Base-by-base conservation (phyloP, 2,797 vertebrate species). In the Distichodus sexfasciatus region DNA sequence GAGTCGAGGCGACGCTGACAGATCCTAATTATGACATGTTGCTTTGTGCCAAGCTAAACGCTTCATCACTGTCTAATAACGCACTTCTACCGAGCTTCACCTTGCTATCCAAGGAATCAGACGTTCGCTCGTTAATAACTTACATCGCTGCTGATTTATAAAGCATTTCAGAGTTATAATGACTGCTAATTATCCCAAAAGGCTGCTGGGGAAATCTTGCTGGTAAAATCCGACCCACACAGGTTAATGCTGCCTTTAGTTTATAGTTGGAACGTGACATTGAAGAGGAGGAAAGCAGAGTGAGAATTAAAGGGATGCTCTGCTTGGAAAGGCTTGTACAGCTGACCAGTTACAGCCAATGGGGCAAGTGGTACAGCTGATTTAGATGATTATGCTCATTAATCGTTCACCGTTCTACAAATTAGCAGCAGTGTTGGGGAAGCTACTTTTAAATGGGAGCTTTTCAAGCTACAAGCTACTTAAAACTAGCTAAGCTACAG, bases 51-150 rank as follows among this genome's bases (percentile, higher is more conserved):
- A 58, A 19, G 38, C 46, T 76, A 65, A 69, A 41, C 54, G 60
- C 69, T 69, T 76, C 66, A 69, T 72, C 46, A 60, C 69, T 41
- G 65, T 59, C 64, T 72, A 51, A 60, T 64, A 54, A 58, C 67
- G 48, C 35, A 63, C 54, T 64, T 67, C 63, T 67, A 70, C 53
- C 14, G 43, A 58, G 66, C 11, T 28, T 74, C 43, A 58, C 29
- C 47, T 40, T 58, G 55, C 61, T 73, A 63, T 29, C 50, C 36
- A 31, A 33, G 53, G 57, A 72, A 72, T 60, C 59, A 40, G 41
- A 63, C 11, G 21, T 53, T 55, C 11, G 29, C 31, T 71, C 50
- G 43, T 55, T 72, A 53, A 72, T 31, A 35, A 46, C 43, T 41
- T 55, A 43, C 33, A 26, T 21, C 10, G 33, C 26, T 23, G 23